phyloP scores from a whole-genome alignment of 2,113 vertebrate species.

The Strigops habroptila region DNA sequence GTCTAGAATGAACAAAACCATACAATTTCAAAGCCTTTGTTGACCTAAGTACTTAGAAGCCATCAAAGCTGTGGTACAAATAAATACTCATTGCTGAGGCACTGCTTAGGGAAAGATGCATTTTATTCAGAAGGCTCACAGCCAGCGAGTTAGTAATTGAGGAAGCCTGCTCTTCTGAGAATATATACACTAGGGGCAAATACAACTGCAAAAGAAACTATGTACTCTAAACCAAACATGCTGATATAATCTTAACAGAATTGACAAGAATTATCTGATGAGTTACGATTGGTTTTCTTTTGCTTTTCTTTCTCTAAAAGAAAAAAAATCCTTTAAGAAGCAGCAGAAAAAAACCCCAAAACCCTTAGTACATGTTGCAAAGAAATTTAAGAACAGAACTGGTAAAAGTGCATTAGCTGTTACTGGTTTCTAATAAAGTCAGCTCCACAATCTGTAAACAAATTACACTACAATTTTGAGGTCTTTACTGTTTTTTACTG shows the following conservation, averaged over 20 bases:
- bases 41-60: conserved; percentile 9
- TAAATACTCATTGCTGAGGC: background rate
- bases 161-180: background rate
- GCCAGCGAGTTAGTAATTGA: conserved; percentile 41
- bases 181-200: background rate
- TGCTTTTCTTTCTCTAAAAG: conserved; percentile 32
- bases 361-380: background rate
- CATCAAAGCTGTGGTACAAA: background rate
- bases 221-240: background rate
- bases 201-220: background rate
- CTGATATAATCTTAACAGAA: conserved; percentile 13
- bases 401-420: background rate
- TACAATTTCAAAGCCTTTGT: background rate
- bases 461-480: background rate
- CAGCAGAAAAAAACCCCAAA: rapidly evolving
- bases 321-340: background rate
- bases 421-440: conserved; percentile 17
- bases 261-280: conserved; percentile 16
- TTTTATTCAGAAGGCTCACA: background rate
- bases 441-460: background rate
- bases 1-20: background rate
- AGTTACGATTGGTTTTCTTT: background rate
- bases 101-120: background rate
- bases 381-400: background rate
- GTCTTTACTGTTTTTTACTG: conserved; percentile 1